Conservation (phyloP, 2,113 vertebrate genomes). For the Holacanthus passer region DNA sequence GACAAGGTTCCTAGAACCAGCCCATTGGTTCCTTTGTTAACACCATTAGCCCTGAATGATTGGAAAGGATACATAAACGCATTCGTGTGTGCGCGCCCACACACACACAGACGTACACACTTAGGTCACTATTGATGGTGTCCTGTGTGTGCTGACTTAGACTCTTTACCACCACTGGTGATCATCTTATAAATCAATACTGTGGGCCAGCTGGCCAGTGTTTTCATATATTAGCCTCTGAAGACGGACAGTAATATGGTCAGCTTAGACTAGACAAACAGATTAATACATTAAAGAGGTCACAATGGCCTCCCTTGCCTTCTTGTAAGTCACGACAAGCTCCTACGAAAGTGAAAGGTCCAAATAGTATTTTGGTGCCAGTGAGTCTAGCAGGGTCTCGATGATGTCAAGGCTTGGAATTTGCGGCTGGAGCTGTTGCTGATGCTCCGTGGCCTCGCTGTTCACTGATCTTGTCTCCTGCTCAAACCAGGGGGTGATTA, state of each 20-base stretch:
- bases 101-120: conserved; percentile 37
- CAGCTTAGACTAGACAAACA: conserved; percentile 80
- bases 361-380: conserved; percentile 76
- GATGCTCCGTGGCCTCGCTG: conserved; percentile 51
- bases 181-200: conserved; percentile 83
- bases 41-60: conserved; percentile 77
- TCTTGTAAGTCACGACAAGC: conserved; percentile 78
- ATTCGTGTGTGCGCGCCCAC: conserved; percentile 8
- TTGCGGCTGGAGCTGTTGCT: conserved; percentile 62
- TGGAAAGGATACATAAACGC: conserved; percentile 63
- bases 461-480: conserved; percentile 56
- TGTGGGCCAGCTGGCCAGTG: conserved; percentile 81
- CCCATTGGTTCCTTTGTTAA: conserved; percentile 72
- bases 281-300: conserved; percentile 82
- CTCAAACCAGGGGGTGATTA: conserved; percentile 60
- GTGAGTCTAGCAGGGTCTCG: conserved; percentile 69
- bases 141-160: conserved; percentile 68
- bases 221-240: conserved; percentile 80
- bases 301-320: conserved; percentile 69
- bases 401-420: conserved; percentile 72
- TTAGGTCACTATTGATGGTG: conserved; percentile 60
- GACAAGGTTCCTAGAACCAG: conserved; percentile 79
- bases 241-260: conserved; percentile 82
- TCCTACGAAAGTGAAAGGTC: conserved; percentile 74
- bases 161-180: conserved; percentile 76